These are phyloP conservation scores for Corythucha ciliata DNA, from an alignment of 2,888 invertebrate species.

Conservation along the genomic window DNA sequence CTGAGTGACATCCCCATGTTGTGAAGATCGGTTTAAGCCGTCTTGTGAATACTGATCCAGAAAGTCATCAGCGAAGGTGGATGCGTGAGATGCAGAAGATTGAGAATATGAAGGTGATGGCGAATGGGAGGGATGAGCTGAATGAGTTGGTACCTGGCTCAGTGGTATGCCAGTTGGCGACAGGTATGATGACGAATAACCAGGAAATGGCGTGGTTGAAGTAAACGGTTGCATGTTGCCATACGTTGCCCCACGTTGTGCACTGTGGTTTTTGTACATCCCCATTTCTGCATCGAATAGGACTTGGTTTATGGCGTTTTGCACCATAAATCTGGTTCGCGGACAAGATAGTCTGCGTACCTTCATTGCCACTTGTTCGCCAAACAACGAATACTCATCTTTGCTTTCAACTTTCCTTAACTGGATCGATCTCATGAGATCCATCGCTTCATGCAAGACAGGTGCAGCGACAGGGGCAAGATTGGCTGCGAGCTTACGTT, in stretches of 20 bases:
- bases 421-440: conserved; percentile 17
- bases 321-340: conserved; percentile 16
- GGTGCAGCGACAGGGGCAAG: conserved; percentile 6
- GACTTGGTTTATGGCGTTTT: conserved; percentile 12
- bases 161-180: background rate
- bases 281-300: conserved; percentile 22
- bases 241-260: background rate
- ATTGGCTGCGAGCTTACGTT: no score
- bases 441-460: conserved; percentile 17
- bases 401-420: conserved; percentile 16
- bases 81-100: conserved; percentile 1
- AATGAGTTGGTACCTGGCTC: background rate
- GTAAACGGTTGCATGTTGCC: background rate
- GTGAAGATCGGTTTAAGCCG: background rate
- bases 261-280: background rate
- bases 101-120: conserved; percentile 1
- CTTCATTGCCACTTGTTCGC: conserved; percentile 12
- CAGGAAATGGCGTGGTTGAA: background rate
- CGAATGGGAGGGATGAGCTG: conserved; percentile 1
- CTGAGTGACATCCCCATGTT: no score
- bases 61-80: background rate
- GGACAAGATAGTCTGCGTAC: conserved; percentile 17
- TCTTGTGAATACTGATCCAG: conserved; percentile 1
- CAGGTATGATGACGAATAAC: background rate
- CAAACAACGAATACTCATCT: no score